Evolutionary conservation across 2,113 vertebrate genomes (phyloP), one percentile per base, ranked within the genome.

Genomic region (Equus quagga): DNA sequence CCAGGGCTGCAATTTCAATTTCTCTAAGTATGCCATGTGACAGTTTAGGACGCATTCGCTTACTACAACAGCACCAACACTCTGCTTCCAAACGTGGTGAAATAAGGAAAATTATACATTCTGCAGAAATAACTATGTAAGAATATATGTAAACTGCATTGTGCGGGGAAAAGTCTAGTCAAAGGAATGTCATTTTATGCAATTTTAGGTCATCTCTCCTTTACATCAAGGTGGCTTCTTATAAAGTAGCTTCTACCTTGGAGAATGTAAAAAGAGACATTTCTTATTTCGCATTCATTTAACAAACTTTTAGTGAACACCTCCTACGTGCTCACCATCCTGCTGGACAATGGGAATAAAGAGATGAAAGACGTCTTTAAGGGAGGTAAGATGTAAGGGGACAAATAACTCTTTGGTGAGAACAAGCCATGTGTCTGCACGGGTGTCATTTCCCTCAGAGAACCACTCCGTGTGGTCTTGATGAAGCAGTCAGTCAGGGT

Each of bases 1-100:
- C 65, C 41, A 97, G 41, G 78, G 91, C 4, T 96, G 21, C 3
- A 93, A 17, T 82, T 98, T 23, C 72, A 97, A 14, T 92, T 97
- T 96, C n/a, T 92, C 80, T 85, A 78, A 91, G 62, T 72, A n/a
- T 46, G 62, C 1, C 65, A 91, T 36, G 46, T 49, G 81, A 85
- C 31, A 94, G 65, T 89, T 96, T 58, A 75, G 83, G 75, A 96
- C 97, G 94, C 67, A 58, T 91, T 64, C 8, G 4, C 1, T 97
- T 56, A 79, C 67, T 92, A 49, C 80, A 82, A 89, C 46, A 92
- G 28, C 36, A 87, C 2, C 51, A 69, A 97, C 93, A 15, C 10
- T 49, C 26, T 51, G 64, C 60, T 78, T 23, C 65, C 87, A 86
- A 96, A 83, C 1, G 82, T 94, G 5, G 11, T 69, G n/a, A 54